Evolutionary conservation across 2,888 invertebrate genomes (phyloP), one percentile per base, ranked within the genome.

Genomic region (Pandemis corylana): DNA sequence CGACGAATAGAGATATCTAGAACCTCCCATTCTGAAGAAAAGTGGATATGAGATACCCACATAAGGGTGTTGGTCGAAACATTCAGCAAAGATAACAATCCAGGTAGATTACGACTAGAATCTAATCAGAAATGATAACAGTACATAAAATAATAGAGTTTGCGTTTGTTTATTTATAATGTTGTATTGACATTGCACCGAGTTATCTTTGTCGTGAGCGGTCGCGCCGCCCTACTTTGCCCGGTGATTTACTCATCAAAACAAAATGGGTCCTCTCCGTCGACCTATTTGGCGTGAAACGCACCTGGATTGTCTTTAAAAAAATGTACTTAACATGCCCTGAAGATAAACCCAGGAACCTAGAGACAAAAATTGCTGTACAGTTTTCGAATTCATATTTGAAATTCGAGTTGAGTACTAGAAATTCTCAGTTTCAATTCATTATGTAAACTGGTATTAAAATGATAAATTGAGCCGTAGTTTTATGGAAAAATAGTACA

Each of bases 141-240:
- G 13, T 49, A 15, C 67, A 53, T 67, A 15, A n/a, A 41, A 41
- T n/a, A 42, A 67, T 42, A 10, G 41, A 67, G 68, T 75, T 77
- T 65, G 80, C 79, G 82, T 84, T 81, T 83, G 81, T 82, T 82
- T 78, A 75, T 80, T 76, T 78, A 80, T 81, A 67, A 72, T 75
- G 53, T 81, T 76, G 81, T 83, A 63, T 75, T 76, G 77, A 71
- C 76, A 76, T 61, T 78, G 80, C 76, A 72, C 65, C 70, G 76
- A 72, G 79, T 79, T 82, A 82, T 82, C 80, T 83, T 81, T 80
- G 80, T 81, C 81, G 76, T 77, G 72, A 78, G 79, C 80, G 67
- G 68, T 67, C 69, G 70, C 67, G 78, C 76, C 72, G 77, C 70
- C 77, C 79, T 73, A 79, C 76, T 78, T 80, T 75, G 78, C 76